Evolutionary conservation across 2,113 vertebrate genomes (phyloP).

Genomic region (Catharus minimus): DNA sequence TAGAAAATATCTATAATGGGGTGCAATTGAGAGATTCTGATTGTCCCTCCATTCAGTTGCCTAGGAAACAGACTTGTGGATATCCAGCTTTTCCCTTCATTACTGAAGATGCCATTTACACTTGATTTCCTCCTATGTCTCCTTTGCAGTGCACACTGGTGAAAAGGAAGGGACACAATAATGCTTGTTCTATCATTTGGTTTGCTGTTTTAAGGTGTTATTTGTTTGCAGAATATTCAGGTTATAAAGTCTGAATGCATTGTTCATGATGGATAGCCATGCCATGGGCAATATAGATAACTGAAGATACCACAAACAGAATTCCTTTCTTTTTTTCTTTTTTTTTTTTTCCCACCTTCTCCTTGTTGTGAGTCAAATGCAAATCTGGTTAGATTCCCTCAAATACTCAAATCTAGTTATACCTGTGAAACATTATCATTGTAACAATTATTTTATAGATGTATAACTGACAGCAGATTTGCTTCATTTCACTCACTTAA

Average conservation of each 20-base stretch:
- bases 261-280: background rate
- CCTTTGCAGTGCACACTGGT: constrained; percentile 26
- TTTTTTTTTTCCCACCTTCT: background rate
- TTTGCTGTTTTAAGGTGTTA: constrained; percentile 32
- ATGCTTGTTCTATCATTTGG: constrained; percentile 6
- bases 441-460: background rate
- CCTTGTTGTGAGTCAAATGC: background rate
- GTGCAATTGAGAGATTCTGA: constrained; percentile 58
- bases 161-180: constrained; percentile 44
- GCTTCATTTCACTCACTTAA: background rate
- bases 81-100: constrained; percentile 66
- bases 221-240: constrained; percentile 1
- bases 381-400: background rate
- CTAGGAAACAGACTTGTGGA: constrained; percentile 75
- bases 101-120: constrained; percentile 67
- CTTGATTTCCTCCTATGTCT: constrained; percentile 55
- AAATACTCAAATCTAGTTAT: background rate
- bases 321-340: background rate
- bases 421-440: background rate
- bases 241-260: constrained; percentile 16
- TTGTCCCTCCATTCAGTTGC: constrained; percentile 70
- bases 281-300: background rate
- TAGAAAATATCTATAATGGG: constrained; percentile 56
- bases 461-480: background rate
- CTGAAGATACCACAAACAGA: constrained; percentile 16